Conservation (phyloP, 2,113 vertebrate genomes). For the Polyodon spathula region DNA sequence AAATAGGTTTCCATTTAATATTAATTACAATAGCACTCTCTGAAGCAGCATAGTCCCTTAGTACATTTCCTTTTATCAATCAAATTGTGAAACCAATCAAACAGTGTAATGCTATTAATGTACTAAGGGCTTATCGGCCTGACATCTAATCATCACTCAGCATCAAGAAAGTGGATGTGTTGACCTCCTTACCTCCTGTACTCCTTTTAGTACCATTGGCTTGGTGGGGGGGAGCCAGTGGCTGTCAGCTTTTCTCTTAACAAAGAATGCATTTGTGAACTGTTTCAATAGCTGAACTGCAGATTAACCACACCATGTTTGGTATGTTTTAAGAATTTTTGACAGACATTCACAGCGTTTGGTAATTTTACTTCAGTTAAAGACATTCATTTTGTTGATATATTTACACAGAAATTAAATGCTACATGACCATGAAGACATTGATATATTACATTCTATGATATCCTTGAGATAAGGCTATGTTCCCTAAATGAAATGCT, state of each 20-base stretch:
- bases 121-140: not conserved
- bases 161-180: slow-evolving; percentile 1
- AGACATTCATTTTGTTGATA: too few species aligned
- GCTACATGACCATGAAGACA: too few species aligned
- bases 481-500: too few species aligned
- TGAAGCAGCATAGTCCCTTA: not conserved
- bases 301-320: not conserved
- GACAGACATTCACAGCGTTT: too few species aligned
- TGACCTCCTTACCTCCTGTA: not conserved
- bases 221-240: not conserved
- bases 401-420: too few species aligned
- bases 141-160: not conserved
- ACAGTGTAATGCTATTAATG: not conserved
- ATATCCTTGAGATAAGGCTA: too few species aligned
- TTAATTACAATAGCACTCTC: not conserved
- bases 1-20: slow-evolving; percentile 1
- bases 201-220: too few species aligned
- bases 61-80: not conserved
- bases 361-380: too few species aligned
- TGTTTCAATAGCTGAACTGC: not conserved
- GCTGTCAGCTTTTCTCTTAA: not conserved
- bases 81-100: slow-evolving; percentile 1
- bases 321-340: not conserved
- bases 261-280: not conserved
- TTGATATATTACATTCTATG: too few species aligned